Evolutionary conservation across 1,140 invertebrate genomes (phyloP).

Genomic region (Drosophila carrolli): DNA sequence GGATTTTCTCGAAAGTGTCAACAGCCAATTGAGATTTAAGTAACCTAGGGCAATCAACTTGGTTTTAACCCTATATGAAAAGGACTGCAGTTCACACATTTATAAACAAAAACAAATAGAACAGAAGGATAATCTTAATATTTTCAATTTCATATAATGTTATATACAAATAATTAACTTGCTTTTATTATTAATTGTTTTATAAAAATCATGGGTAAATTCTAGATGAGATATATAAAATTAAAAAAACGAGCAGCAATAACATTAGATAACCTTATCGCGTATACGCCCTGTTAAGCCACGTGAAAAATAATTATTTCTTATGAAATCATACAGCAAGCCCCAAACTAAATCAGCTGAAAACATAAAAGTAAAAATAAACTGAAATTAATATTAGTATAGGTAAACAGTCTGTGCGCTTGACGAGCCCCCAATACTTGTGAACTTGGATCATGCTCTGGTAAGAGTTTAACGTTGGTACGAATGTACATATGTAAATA

Average conservation of each 20-base stretch:
- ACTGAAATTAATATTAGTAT: constrained; percentile 3
- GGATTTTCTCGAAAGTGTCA: constrained; percentile 18
- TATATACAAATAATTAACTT: no score
- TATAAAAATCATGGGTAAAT: no score
- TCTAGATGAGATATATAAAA: constrained; percentile 8
- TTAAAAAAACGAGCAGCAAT: constrained; percentile 1
- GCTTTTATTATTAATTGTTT: no score
- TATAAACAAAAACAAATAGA: no score
- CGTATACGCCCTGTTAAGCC: constrained; percentile 24
- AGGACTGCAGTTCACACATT: no score
- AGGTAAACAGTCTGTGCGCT: constrained; percentile 16
- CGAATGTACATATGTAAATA: background rate
- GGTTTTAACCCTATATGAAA: constrained; percentile 9
- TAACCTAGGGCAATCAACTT: constrained; percentile 47
- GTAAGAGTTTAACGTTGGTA: background rate
- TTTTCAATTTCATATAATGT: no score
- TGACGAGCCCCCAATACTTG: constrained; percentile 43
- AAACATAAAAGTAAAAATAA: constrained; percentile 41
- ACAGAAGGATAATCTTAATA: no score
- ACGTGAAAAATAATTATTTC: background rate
- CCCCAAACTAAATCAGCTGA: constrained; percentile 1
- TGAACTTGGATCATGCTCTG: background rate
- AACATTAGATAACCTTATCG: constrained; percentile 17
- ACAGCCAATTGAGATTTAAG: constrained; percentile 39
- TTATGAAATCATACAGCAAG: constrained; percentile 1